Evolutionary conservation across 2,888 invertebrate genomes (phyloP).

Genomic region (Athetis lepigone): DNA sequence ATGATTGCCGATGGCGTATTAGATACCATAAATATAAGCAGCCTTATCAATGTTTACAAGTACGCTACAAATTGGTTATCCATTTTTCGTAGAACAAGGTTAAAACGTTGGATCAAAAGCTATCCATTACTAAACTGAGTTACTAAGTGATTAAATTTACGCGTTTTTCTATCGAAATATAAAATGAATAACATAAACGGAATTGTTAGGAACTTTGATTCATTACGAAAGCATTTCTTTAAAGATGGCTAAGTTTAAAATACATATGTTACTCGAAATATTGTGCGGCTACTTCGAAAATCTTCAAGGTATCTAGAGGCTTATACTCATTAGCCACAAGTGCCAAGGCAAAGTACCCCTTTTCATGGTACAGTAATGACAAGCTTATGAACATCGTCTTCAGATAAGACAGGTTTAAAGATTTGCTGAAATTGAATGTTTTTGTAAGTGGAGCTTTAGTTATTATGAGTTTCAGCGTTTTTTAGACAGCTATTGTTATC

Average conservation of each 20-base stretch:
- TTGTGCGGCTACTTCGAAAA: no score
- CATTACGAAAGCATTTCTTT: neutral
- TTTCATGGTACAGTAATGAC: neutral
- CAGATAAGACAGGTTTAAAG: constrained; percentile 5
- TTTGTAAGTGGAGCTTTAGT: no score
- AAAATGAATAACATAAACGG: constrained; percentile 5
- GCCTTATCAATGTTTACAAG: constrained; percentile 8
- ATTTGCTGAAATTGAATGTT: constrained; percentile 1
- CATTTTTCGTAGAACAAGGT: constrained; percentile 33
- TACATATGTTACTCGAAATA: neutral
- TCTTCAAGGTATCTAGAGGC: constrained; percentile 5
- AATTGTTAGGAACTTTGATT: neutral
- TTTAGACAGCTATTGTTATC: no score
- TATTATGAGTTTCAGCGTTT: no score
- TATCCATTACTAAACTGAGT: constrained; percentile 23
- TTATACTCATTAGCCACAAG: constrained; percentile 8
- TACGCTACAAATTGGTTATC: constrained; percentile 21
- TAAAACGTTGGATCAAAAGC: constrained; percentile 5
- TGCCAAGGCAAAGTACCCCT: neutral
- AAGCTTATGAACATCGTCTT: neutral
- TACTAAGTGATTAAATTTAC: constrained; percentile 14
- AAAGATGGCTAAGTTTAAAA: neutral
- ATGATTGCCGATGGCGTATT: constrained; percentile 12
- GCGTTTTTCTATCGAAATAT: neutral
- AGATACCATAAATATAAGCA: constrained; percentile 9